Conservation (phyloP, 2,797 vertebrate genomes). For the Aphelocoma californica region DNA sequence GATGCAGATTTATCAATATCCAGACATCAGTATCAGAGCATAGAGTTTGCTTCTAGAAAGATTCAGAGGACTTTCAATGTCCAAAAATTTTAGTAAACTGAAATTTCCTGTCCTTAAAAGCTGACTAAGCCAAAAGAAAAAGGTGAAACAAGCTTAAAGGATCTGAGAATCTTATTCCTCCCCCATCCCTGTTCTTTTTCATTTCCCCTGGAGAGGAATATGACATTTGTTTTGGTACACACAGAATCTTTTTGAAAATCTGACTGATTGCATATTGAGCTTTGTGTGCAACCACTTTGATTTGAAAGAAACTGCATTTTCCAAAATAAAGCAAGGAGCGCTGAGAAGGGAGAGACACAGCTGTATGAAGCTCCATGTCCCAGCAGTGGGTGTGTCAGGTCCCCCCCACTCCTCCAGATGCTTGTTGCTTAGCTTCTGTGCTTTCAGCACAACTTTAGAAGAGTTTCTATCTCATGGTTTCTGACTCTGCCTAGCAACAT, state of each 20-base stretch:
- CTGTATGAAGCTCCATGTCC: slow-evolving; percentile 52
- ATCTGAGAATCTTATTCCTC: background rate
- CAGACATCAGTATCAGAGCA: background rate
- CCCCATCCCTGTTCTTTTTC: background rate
- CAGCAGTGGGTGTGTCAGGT: slow-evolving; percentile 44
- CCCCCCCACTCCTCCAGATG: slow-evolving; percentile 16
- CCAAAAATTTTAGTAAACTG: background rate
- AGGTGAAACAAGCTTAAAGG: background rate
- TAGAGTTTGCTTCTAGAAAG: background rate
- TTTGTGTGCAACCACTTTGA: slow-evolving; percentile 68
- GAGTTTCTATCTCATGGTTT: background rate
- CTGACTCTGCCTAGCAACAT: slow-evolving; percentile 18
- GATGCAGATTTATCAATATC: background rate
- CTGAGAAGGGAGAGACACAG: slow-evolving; percentile 46
- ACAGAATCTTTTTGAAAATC: slow-evolving; percentile 61
- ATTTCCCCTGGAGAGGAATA: background rate
- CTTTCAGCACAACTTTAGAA: background rate
- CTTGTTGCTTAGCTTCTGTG: slow-evolving; percentile 10
- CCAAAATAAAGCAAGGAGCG: slow-evolving; percentile 68
- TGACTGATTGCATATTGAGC: slow-evolving; percentile 58
- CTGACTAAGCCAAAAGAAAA: background rate
- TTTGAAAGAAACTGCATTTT: slow-evolving; percentile 70
- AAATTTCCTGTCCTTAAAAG: background rate
- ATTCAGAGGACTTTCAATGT: background rate
- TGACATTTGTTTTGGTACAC: slow-evolving; percentile 48